Evolutionary conservation across 2,113 vertebrate genomes (phyloP), one percentile per base, ranked within the genome.

Genomic region (Miniopterus natalensis): DNA sequence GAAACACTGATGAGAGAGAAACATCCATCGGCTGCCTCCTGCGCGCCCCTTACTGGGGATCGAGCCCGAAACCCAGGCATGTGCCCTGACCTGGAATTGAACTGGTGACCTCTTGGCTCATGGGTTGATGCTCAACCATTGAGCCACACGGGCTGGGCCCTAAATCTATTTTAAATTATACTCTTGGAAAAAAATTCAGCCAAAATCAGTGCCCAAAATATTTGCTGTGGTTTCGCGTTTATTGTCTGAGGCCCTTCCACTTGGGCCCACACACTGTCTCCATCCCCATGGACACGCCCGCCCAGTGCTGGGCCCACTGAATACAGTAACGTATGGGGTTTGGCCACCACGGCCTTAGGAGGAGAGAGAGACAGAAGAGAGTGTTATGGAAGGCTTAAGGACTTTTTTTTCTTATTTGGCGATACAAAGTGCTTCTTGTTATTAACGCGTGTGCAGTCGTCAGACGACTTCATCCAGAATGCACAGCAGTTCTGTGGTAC

Each of bases 341-440:
- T 73, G 74, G 87, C 29, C 29, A 11, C 84, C 70, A 79, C 7
- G 14, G 84, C 92, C 75, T 87, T 31, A 81, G 51, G 66, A 57
- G n/a, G 20, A 47, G 47, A 84, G 66, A 49, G 6, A 68, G 17
- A 96, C 92, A 94, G 88, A 92, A 61, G 83, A 66, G 91, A 8
- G 94, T 97, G 97, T 98, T 93, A 94, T 91, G 74, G 81, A 95
- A 95, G 77, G 42, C 29, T 91, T 96, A 29, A 97, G 95, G 93
- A 55, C 94, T 68, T 71, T 25, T 40, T 27, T 47, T 59, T 55
- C 84, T 77, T 73, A n/a, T 36, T 92, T 81, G 31, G 27, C 25
- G 31, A 96, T n/a, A 96, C 98, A 98, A 84, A 98, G 97, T 97
- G 94, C 96, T 97, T 88, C 96, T 97, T 98, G 98, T 98, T 97